These are phyloP conservation scores for Imbricaverruca yamaguchii DNA, from an alignment of 2,888 invertebrate species.

Conservation along the genomic window DNA sequence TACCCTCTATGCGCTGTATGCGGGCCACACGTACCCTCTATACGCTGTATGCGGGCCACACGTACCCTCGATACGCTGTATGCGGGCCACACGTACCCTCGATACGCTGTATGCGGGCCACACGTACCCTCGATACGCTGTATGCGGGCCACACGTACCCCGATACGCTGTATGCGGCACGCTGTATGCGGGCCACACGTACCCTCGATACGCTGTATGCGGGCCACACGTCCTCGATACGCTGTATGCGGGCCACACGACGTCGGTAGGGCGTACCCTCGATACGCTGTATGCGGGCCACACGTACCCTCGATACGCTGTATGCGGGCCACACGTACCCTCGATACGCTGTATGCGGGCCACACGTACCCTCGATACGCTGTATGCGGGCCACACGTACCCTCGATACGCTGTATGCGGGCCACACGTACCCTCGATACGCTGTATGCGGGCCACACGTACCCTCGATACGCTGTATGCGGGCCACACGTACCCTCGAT, in stretches of 20 bases:
- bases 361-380: too few species aligned
- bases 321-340: constrained; percentile 68
- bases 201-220: constrained; percentile 69
- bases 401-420: constrained; percentile 71
- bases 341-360: too few species aligned
- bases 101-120: constrained; percentile 67
- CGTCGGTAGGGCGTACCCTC: too few species aligned
- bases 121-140: too few species aligned
- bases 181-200: neutral
- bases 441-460: too few species aligned
- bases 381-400: neutral
- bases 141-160: too few species aligned
- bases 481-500: constrained; percentile 51
- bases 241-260: too few species aligned
- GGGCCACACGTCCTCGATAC: constrained; percentile 47
- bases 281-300: too few species aligned
- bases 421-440: constrained; percentile 45
- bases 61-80: too few species aligned
- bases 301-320: constrained; percentile 59
- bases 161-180: too few species aligned
- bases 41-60: too few species aligned
- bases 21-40: constrained; percentile 53
- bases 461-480: too few species aligned
- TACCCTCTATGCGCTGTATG: constrained; percentile 66
- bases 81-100: constrained; percentile 47